Evolutionary conservation across 1,140 invertebrate species (phyloP), one percentile per base, ranked within the genome.

Genomic region (Heliconius hermathena): DNA sequence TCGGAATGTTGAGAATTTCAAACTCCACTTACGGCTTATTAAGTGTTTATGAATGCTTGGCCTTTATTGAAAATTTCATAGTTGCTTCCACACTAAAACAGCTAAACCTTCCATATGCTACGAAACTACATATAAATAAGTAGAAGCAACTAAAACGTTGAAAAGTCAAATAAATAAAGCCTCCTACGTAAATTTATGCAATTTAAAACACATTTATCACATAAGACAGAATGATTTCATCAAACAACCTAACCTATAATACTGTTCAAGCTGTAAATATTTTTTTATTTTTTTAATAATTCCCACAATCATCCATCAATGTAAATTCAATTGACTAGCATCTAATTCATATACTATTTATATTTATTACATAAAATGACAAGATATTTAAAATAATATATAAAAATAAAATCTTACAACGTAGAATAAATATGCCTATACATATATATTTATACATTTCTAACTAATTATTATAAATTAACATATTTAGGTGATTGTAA

Each of bases 241-340:
- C 84, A 89, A 90, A 90, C 84, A 89, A 90, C 79, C 90, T 94
- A 91, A 91, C 89, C 92, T 94, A 94, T 94, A 94, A 94, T 94
- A 94, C 92, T 94, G 91, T 87, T 91, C 79, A 87, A 89, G 89
- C 88, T 86, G 83, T 88, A 87, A 85, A 86, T 84, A 87, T 82
- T 83, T 88, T 90, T 88, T 86, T 16, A 85, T 85, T 90, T 83
- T 83, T 60, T 87, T 82, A 81, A 87, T 86, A 89, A 86, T 87
- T 89, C 80, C 88, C 88, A 87, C 84, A 89, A 90, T 88, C 82
- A 86, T 84, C 80, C 82, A 85, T 83, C 86, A 77, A 82, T 87
- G 85, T 90, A 92, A 90, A 92, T 91, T 90, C 88, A 91, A 90
- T 91, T 94, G 92, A 94, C 91, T 93, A 94, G 92, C 89, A 92